These are phyloP conservation scores for Drosophila buzzatii DNA, from an alignment of 2,888 invertebrate species.

Conservation along the genomic window DNA sequence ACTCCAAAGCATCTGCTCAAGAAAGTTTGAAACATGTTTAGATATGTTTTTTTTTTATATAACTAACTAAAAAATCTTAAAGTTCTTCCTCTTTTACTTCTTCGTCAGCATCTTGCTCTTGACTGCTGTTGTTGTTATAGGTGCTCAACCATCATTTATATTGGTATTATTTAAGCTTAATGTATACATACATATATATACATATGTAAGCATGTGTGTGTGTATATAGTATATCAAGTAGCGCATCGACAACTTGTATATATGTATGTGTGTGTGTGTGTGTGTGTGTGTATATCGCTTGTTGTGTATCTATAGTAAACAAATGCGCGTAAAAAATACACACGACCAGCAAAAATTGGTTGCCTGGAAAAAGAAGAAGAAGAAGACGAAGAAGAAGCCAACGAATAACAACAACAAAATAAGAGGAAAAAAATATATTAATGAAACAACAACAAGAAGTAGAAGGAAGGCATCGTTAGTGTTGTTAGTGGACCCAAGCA, in stretches of 20 bases:
- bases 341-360: slow-evolving; percentile 59
- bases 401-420: slow-evolving; percentile 28
- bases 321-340: slow-evolving; percentile 76
- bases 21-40: slow-evolving; percentile 51
- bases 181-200: slow-evolving; percentile 14
- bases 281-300: slow-evolving; percentile 39
- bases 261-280: slow-evolving; percentile 3
- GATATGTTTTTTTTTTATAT: slow-evolving; percentile 38
- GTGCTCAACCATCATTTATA: slow-evolving; percentile 51
- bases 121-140: slow-evolving; percentile 44
- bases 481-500: slow-evolving; percentile 26
- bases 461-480: slow-evolving; percentile 34
- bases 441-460: slow-evolving; percentile 56
- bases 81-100: slow-evolving; percentile 13
- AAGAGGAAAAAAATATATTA: slow-evolving; percentile 46
- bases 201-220: slow-evolving; percentile 3
- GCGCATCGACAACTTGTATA: slow-evolving; percentile 40
- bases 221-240: slow-evolving; percentile 44
- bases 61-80: slow-evolving; percentile 22
- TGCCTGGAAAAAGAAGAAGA: slow-evolving; percentile 34
- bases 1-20: slow-evolving; percentile 31
- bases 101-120: slow-evolving; percentile 1
- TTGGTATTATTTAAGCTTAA: slow-evolving; percentile 61
- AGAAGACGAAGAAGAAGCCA: slow-evolving; percentile 11
- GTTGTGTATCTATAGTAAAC: slow-evolving; percentile 76